A percentile compares a stretch with the other conserved stretches of the same genome.
phyloP scores from a whole-genome alignment of 1,140 invertebrate genomes.

The Metopolophium dirhodum region DNA sequence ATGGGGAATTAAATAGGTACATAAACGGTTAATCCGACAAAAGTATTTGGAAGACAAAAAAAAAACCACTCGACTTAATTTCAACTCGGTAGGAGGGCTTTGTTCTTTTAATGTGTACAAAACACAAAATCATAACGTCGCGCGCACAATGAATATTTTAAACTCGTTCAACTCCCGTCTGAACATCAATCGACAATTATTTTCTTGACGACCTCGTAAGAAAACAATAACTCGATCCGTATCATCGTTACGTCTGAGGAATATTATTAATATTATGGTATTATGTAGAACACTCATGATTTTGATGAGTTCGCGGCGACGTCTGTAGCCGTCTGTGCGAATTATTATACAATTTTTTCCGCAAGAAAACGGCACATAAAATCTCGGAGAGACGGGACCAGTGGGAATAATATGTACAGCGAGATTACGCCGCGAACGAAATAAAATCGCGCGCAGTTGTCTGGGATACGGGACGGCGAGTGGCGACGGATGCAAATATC shows the following conservation, averaged over 20 bases:
- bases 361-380: not conserved
- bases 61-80: conserved; percentile 34
- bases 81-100: not conserved
- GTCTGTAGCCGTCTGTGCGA: not conserved
- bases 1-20: conserved; percentile 55
- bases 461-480: not conserved
- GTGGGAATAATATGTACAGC: not conserved
- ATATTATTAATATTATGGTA: not conserved
- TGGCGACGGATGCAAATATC: conserved; percentile 51
- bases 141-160: not conserved
- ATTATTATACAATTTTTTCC: not conserved
- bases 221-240: not conserved
- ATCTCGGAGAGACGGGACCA: not conserved
- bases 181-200: not conserved
- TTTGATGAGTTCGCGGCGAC: not conserved
- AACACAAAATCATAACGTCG: not conserved
- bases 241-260: not conserved
- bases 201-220: too few relatives aligned
- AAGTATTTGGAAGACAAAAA: not conserved
- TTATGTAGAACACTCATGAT: too few relatives aligned
- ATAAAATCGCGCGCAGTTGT: conserved; percentile 40
- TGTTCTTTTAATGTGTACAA: conserved; percentile 29
- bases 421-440: not conserved
- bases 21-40: conserved; percentile 41
- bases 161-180: not conserved